Evolutionary conservation across 2,797 vertebrate species (phyloP).

Genomic region (Catharus ustulatus): DNA sequence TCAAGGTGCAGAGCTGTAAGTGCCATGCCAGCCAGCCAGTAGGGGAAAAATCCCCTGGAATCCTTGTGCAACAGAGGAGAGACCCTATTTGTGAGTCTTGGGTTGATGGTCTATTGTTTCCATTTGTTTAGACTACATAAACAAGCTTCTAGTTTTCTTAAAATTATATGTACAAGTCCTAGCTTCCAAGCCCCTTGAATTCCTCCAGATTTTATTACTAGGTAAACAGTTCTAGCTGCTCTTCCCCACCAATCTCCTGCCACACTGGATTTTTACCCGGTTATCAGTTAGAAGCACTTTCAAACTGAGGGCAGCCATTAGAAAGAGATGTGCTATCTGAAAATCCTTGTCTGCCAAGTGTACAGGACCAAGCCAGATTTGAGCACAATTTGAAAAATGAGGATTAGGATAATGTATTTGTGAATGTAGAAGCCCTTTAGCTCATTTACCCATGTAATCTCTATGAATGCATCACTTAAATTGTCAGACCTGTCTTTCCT

Average conservation of each 20-base stretch:
- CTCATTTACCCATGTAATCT: background rate
- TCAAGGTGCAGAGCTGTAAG: background rate
- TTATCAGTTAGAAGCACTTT: background rate
- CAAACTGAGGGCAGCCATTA: background rate
- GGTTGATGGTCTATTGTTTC: background rate
- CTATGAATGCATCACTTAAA: background rate
- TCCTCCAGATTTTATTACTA: background rate
- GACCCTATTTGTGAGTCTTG: background rate
- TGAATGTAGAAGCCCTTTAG: background rate
- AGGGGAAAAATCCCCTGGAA: background rate
- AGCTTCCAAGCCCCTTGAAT: background rate
- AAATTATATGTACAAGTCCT: background rate
- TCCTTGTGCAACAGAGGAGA: background rate
- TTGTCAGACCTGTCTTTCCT: background rate
- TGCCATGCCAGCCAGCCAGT: fast-evolving
- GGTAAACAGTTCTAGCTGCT: background rate
- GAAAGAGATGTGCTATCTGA: background rate
- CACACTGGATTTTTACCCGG: background rate
- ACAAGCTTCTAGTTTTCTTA: background rate
- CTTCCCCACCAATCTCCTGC: background rate
- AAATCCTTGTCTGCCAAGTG: background rate
- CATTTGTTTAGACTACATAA: background rate
- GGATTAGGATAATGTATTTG: background rate
- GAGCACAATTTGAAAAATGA: background rate
- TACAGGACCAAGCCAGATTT: background rate